Conservation (phyloP, 2,113 vertebrate species). For the Eubucco bourcierii region DNA sequence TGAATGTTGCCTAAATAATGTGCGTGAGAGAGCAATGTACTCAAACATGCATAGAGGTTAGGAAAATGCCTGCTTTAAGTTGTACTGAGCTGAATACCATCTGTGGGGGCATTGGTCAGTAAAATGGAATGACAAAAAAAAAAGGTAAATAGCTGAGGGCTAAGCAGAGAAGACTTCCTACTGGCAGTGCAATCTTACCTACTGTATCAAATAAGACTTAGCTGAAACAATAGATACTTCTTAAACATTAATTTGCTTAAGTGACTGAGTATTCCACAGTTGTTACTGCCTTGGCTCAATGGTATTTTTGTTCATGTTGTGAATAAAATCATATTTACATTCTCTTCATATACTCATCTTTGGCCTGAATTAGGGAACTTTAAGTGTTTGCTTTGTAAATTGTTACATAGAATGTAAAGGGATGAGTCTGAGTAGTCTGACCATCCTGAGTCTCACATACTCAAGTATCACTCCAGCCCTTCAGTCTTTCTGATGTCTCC, state of each 20-base stretch:
- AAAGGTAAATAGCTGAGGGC: neutral
- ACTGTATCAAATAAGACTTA: neutral
- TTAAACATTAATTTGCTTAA: neutral
- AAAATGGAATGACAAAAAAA: neutral
- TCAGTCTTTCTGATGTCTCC: neutral
- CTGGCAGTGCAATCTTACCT: neutral
- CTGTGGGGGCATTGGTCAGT: neutral
- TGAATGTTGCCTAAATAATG: neutral
- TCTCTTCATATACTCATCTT: neutral
- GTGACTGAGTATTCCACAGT: neutral
- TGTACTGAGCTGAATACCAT: neutral
- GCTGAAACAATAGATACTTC: neutral
- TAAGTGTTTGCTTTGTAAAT: neutral
- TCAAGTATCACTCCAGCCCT: neutral
- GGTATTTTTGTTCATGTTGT: neutral
- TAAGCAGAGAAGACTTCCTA: neutral
- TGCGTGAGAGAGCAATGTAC: fast-evolving
- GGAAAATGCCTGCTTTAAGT: fast-evolving
- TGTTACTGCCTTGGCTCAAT: neutral
- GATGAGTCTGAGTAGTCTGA: neutral
- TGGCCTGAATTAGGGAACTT: neutral
- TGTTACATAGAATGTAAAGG: neutral
- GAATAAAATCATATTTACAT: neutral
- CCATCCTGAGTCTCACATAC: neutral
- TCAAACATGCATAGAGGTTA: fast-evolving